Base-by-base conservation (phyloP, 2,888 invertebrate genomes). In the Cylloceria caligata region DNA sequence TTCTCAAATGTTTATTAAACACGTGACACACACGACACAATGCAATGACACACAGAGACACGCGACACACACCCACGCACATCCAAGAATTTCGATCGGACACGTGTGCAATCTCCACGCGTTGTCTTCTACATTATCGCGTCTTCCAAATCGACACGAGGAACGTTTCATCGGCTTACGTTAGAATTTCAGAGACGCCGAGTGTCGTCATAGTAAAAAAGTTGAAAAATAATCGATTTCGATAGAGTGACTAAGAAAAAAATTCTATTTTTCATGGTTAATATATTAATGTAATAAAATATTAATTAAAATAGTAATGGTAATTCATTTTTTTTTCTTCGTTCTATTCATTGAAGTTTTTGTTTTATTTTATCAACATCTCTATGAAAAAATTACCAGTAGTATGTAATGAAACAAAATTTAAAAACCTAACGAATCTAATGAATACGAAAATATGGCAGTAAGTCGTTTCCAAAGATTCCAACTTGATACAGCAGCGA, bases 121-220 rank as follows among this genome's bases (percentile, higher is more conserved):
- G 71, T 30, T 81, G 76, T 81, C 78, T 75, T 80, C 80, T 84
- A 83, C 79, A 84, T 84, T 81, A 82, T 81, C 82, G 78, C 83
- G 84, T 86, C 86, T 84, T 86, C 83, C 82, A 84, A 84, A 82
- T 83, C 81, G 36, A 83, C 71, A 80, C 73, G 42, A 64, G 64
- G 64, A 60, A 62, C 52, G 75, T 85, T 83, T 83, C 73, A 78
- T 79, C 73, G 79, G 78, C 60, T 27, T 45, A 49, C 79, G 65
- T 82, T 77, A 39, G 77, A 76, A 65, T 69, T 75, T 55, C 65
- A 16, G 2, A 11, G 42, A 42, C 13, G 21, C 13, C n/a, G 4
- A 42, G 42, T 42, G 24, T 39, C 64, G 21, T 39, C 21, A 5
- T 21, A 11, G 36, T 39, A 21, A 6, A 45, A 42, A 6, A 19